Conservation (phyloP, 2,888 invertebrate species). For the Odiellus spinosus region DNA sequence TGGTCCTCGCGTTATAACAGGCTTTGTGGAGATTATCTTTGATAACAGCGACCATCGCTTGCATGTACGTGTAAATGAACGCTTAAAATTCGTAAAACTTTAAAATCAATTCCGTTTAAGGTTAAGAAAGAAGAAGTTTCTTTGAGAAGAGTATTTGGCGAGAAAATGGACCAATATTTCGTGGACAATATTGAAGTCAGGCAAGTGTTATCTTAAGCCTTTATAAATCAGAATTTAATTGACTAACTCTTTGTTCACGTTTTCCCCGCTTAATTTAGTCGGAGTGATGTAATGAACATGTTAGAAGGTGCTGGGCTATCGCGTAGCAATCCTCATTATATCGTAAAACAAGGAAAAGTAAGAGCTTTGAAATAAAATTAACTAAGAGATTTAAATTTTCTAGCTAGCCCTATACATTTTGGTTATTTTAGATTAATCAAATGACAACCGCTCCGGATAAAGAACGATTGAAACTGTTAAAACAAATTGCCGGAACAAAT, state of each 20-base stretch:
- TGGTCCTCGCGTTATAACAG: constrained; percentile 86
- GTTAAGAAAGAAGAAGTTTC: constrained; percentile 96
- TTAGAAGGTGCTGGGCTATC: constrained; percentile 97
- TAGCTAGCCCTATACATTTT: constrained; percentile 1
- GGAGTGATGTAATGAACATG: constrained; percentile 92
- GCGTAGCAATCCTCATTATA: constrained; percentile 97
- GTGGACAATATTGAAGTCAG: constrained; percentile 86
- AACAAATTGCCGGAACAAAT: constrained; percentile 91
- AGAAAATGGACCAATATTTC: constrained; percentile 98
- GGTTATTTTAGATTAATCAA: constrained; percentile 70
- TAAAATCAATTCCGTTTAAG: no score
- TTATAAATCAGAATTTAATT: no score
- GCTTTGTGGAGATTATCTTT: constrained; percentile 98
- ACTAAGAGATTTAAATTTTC: neutral
- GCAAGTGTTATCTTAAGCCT: constrained; percentile 42
- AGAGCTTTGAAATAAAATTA: neutral
- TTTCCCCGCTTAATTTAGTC: constrained; percentile 28
- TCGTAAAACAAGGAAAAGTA: constrained; percentile 98
- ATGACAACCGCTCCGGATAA: constrained; percentile 99
- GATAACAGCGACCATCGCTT: constrained; percentile 94
- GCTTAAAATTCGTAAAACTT: no score
- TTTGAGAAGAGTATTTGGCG: constrained; percentile 85
- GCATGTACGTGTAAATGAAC: constrained; percentile 53
- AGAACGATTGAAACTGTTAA: constrained; percentile 74
- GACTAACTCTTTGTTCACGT: neutral